phyloP scores from a whole-genome alignment of 1,140 invertebrate species.

The Hydropsyche tenuis region DNA sequence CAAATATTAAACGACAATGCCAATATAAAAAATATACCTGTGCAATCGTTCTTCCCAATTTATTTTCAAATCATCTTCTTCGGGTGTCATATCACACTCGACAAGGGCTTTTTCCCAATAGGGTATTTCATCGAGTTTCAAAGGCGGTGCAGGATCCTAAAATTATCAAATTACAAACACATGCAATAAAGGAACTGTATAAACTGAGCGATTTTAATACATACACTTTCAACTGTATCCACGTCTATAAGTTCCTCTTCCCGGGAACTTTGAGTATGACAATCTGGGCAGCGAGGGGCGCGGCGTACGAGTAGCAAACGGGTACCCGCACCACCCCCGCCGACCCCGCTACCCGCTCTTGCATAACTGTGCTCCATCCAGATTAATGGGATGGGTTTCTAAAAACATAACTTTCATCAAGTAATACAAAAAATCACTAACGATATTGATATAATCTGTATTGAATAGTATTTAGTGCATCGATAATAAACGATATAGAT shows the following conservation, averaged over 20 bases:
- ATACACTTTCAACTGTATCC: conserved; percentile 45
- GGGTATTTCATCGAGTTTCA: conserved; percentile 46
- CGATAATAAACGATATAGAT: no score
- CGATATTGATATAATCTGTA: no score
- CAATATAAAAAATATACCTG: conserved; percentile 27
- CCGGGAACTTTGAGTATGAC: conserved; percentile 32
- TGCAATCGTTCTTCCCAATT: conserved; percentile 49
- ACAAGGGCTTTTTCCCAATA: conserved; percentile 44
- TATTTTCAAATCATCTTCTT: conserved; percentile 44
- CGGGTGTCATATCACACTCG: conserved; percentile 40
- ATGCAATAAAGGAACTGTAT: neutral
- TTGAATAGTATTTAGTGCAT: no score
- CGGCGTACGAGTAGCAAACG: conserved; percentile 44
- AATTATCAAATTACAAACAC: neutral
- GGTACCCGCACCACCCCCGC: conserved; percentile 30
- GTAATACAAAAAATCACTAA: no score
- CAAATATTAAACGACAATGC: neutral
- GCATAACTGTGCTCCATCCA: conserved; percentile 51
- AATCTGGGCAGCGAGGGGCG: conserved; percentile 47
- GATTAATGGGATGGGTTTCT: conserved; percentile 44
- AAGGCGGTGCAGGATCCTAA: conserved; percentile 45
- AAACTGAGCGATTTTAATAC: neutral
- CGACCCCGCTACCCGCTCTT: conserved; percentile 29
- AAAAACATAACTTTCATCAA: neutral
- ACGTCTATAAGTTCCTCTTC: conserved; percentile 43